Conservation (phyloP, 2,888 invertebrate species). For the Micoletzkya japonica region DNA sequence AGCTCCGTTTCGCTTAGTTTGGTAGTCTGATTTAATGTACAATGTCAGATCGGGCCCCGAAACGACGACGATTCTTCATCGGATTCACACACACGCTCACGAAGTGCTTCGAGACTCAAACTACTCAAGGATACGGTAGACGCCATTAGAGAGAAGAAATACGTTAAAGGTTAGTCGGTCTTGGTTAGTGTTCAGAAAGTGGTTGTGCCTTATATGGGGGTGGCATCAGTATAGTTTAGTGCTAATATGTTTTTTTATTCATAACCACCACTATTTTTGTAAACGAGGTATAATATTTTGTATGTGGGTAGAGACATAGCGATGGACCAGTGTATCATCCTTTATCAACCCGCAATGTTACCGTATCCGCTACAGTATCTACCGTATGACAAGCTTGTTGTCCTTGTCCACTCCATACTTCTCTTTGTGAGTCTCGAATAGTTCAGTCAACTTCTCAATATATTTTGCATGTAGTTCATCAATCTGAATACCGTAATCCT, state of each 20-base stretch:
- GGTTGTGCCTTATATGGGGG: no score
- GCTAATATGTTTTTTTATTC: no score
- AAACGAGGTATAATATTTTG: no score
- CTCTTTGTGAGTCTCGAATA: slow-evolving; percentile 83
- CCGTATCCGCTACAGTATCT: no score
- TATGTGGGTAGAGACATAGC: no score
- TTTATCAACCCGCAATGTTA: no score
- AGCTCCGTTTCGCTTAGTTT: no score
- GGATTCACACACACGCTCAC: slow-evolving; percentile 36
- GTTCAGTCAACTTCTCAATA: slow-evolving; percentile 72
- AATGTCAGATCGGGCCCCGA: slow-evolving; percentile 44
- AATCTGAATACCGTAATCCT: slow-evolving; percentile 71
- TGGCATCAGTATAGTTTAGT: no score
- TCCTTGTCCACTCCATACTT: slow-evolving; percentile 71
- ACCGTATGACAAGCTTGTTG: slow-evolving; percentile 32
- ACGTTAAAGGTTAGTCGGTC: slow-evolving; percentile 55
- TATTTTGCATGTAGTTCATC: slow-evolving; percentile 78
- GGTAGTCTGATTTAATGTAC: no score
- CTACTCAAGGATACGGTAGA: slow-evolving; percentile 59
- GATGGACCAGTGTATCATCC: no score
- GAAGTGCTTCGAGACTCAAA: slow-evolving; percentile 48
- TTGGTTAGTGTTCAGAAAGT: not conserved
- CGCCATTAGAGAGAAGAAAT: slow-evolving; percentile 62
- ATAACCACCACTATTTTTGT: no score
- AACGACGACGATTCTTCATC: slow-evolving; percentile 32